Base-by-base conservation (phyloP, 2,888 invertebrate species). In the Drosophila melanocephala region DNA sequence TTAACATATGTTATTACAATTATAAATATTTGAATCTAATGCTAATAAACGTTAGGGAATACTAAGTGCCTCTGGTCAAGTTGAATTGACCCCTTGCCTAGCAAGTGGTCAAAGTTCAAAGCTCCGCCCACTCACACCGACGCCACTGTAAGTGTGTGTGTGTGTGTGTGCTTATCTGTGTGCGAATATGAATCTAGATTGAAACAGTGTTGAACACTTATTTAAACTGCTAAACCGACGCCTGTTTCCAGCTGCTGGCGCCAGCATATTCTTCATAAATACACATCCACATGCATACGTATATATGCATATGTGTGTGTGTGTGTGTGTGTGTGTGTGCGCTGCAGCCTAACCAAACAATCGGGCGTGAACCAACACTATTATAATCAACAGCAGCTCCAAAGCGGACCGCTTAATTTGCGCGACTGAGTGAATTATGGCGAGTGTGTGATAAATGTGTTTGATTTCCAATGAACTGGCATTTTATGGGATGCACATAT, bases 401-500 rank as follows among this genome's bases (percentile, higher is more conserved):
- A 52, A 55, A 52, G 57, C 61, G 39, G 47, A 14, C 44, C 59
- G 51, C 66, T 86, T 74, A 74, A 83, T 86, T 81, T 61, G 59
- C 75, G 73, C 77, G 60, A 55, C 56, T 59, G 80, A 74, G 67
- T 84, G 86, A 88, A 70, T 86, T 84, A 86, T 86, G 77, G 66
- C 67, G 72, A 61, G 56, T 67, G 67, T 71, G 68, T 78, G 87
- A 86, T 86, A 78, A 88, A 88, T 86, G 82, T 78, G 83, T 86
- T 87, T 86, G 86, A 88, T 86, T 86, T 86, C 89, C 86, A 87
- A 84, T 84, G 86, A 86, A 80, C 75, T 75, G 55, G 19, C 75
- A 79, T 81, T 87, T 87, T 73, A 84, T 84, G 76, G 70, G 69
- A 52, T 69, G 73, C 76, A 64, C 69, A 79, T 61, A 72, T 71